Conservation (phyloP, 2,113 vertebrate species). For the Lophochroa leadbeateri region DNA sequence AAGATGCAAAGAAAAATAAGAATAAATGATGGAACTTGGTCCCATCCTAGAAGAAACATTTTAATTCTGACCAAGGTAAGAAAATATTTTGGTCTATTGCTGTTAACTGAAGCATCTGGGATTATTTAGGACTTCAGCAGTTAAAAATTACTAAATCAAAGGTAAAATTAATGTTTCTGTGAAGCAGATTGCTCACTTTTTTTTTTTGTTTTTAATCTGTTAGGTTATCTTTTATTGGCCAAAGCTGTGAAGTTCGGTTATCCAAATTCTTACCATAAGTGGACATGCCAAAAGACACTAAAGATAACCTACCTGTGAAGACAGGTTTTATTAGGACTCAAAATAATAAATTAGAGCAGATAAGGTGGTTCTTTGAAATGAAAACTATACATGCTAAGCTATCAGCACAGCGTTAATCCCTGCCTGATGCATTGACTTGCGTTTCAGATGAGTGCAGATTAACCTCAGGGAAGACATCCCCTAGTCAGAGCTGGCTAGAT, state of each 20-base stretch:
- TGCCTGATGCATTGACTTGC: neutral
- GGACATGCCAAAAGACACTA: neutral
- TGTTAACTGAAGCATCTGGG: neutral
- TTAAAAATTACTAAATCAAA: neutral
- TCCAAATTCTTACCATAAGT: neutral
- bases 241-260: neutral
- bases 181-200: neutral
- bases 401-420: neutral
- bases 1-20: neutral
- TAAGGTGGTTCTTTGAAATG: constrained; percentile 6
- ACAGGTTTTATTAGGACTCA: neutral
- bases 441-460: neutral
- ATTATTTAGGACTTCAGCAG: neutral
- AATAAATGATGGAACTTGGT: neutral
- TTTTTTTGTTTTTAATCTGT: neutral
- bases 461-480: neutral
- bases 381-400: neutral
- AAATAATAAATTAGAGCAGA: constrained; percentile 26
- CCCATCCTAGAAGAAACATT: neutral
- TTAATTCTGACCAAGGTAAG: neutral
- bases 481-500: neutral
- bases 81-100: neutral
- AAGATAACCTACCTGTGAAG: neutral
- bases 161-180: neutral
- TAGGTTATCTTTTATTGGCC: neutral